These are phyloP conservation scores for Torymus aiolomorphi DNA, from an alignment of 2,888 invertebrate species.

Conservation along the genomic window DNA sequence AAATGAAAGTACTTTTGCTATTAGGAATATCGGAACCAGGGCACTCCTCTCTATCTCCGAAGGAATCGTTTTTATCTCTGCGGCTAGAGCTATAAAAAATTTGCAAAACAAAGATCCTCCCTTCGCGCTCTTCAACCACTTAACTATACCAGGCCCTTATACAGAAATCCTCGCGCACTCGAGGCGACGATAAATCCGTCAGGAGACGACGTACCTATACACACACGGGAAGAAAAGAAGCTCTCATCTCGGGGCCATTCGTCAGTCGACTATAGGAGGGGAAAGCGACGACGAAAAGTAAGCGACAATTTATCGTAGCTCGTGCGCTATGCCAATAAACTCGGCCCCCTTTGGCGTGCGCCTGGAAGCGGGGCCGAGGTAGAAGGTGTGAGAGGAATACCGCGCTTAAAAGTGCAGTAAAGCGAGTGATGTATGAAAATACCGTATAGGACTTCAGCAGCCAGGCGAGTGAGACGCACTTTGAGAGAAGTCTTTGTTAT, in stretches of 20 bases:
- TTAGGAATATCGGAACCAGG: too few relatives aligned
- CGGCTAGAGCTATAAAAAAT: neutral
- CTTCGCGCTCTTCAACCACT: too few relatives aligned
- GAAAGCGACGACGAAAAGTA: constrained; percentile 33
- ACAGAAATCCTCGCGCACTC: constrained; percentile 10
- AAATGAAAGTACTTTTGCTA: too few relatives aligned
- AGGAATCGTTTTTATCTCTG: too few relatives aligned
- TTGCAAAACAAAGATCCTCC: neutral
- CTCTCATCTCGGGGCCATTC: constrained; percentile 37
- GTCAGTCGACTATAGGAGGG: constrained; percentile 8
- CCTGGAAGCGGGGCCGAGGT: too few relatives aligned
- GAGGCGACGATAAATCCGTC: constrained; percentile 50
- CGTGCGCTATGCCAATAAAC: constrained; percentile 15
- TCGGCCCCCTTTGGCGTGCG: neutral
- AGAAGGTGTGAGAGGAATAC: too few relatives aligned
- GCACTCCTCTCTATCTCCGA: too few relatives aligned
- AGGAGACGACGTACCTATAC: constrained; percentile 1
- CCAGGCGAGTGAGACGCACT: too few relatives aligned
- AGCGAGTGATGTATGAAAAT: too few relatives aligned
- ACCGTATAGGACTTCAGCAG: too few relatives aligned
- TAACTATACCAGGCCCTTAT: neutral
- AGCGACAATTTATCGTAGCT: constrained; percentile 41
- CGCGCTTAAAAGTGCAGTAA: too few relatives aligned
- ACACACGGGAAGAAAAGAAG: constrained; percentile 17
- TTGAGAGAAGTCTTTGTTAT: too few relatives aligned